Base-by-base conservation (phyloP, 2,888 invertebrate genomes). In the Melangyna quadrimaculata region DNA sequence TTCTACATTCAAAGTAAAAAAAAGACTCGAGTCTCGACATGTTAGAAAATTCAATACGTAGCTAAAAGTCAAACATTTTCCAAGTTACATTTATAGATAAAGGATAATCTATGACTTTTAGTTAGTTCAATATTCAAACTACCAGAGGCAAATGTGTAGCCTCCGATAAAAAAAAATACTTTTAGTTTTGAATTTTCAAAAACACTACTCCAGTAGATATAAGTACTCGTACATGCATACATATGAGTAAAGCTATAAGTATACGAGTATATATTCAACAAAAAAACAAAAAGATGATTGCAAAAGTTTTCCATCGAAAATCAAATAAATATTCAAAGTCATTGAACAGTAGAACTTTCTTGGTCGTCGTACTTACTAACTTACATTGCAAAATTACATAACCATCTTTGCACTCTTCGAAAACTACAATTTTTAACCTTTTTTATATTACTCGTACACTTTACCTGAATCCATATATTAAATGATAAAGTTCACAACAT, bases 401-500 rank as follows among this genome's bases (percentile, higher is more conserved):
- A 63, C 48, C 8, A 32, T 19, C 35, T 78, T 43, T 78, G 48
- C 27, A 61, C 69, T 29, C 6, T 40, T 61, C 2, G 32, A 63
- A 53, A n/a, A 14, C 35, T 43, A 29, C 40, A n/a, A 19, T 32
- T 40, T 61, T 29, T 19, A 32, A 32, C 32, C 71, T 65, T 29
- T 1, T n/a, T 5, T 14, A 32, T 19, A 37, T 10, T 45, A 67
- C 12, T 6, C n/a, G 3, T 12, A 10, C 17, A 27, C 14, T 17
- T 32, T 27, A 14, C 45, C 45, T 40, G 19, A 45, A 37, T 61
- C 61, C 17, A 43, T 55, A 40, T n/a, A 4, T 27, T 27, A 67
- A 72, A 79, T 73, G 48, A 29, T 9, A 73, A 79, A 73, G 78
- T 79, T 79, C 67, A 73, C 40, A 22, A 59, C 51, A 79, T 73